Evolutionary conservation across 2,888 invertebrate genomes (phyloP), one percentile per base, ranked within the genome.

Genomic region (Caenorhabditis wallacei): DNA sequence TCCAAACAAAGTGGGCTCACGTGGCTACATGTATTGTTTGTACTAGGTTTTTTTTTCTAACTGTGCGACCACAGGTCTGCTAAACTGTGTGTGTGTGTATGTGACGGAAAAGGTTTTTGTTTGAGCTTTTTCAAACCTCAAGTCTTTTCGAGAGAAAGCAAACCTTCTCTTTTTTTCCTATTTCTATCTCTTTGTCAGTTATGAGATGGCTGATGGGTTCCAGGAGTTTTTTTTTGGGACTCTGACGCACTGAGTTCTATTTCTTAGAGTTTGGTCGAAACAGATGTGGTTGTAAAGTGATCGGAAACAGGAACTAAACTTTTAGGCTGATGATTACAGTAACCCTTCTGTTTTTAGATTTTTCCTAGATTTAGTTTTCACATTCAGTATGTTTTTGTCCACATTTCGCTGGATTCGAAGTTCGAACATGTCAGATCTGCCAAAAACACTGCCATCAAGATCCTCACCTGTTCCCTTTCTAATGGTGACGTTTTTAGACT

Each of bases 51-150:
- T 68, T 40, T n/a, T n/a, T n/a, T n/a, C n/a, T n/a, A n/a, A n/a
- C 64, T 78, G 53, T 63, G 56, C 69, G 69, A 63, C 69, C 78
- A 78, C 56, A 78, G 69, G 69, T 69, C 78, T 78, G 78, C 78
- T 78, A 76, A 66, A 74, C 63, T 63, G 63, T 30, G 30, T n/a
- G n/a, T n/a, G n/a, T n/a, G n/a, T n/a, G n/a, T n/a, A n/a, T n/a
- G n/a, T 59, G 57, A 76, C 51, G 69, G 66, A 75, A 78, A 76
- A 51, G 22, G 53, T 68, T 59, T 51, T 78, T 78, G 78, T 78
- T 78, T 78, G 78, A 69, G 69, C 69, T 69, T 63, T 70, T 51
- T 26, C 69, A 63, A 61, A 68, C 66, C 57, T 54, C 40, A 26
- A 26, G 35, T 20, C 59, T 54, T 46, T 56, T 30, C n/a, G n/a